These are phyloP conservation scores for Botrylloides violaceus DNA, from an alignment of 23 tunicate species.

Conservation along the genomic window DNA sequence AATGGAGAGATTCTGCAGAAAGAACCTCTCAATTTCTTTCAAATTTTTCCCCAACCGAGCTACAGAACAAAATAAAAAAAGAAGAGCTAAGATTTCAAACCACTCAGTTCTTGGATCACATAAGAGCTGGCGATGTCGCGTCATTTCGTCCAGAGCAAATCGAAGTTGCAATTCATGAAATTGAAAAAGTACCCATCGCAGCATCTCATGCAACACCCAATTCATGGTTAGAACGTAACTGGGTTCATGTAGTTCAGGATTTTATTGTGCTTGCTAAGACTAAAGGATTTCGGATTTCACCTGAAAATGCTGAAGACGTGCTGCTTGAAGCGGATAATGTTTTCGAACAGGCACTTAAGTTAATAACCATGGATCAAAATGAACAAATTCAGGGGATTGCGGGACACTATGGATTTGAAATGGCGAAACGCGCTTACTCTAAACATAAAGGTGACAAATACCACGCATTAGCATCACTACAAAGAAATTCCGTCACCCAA, in stretches of 20 bases:
- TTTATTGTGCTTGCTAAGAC: conserved; percentile 1
- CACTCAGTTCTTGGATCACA: conserved; percentile 17
- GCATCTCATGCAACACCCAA: conserved; percentile 2
- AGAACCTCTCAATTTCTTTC: background rate
- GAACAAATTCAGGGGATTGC: conserved; percentile 7
- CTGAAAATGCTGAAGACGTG: conserved; percentile 10
- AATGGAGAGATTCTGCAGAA: conserved; percentile 4
- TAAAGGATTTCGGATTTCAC: conserved; percentile 1
- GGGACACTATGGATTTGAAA: conserved; percentile 4
- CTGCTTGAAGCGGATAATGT: conserved; percentile 4
- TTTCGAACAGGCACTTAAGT: conserved; percentile 5
- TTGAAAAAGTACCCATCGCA: background rate
- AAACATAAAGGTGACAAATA: conserved; percentile 5
- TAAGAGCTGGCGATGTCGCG: conserved; percentile 1
- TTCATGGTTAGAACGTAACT: conserved; percentile 14
- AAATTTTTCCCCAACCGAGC: background rate
- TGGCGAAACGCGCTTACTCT: background rate
- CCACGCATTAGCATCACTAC: background rate
- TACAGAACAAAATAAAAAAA: conserved; percentile 2
- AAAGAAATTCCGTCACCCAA: background rate
- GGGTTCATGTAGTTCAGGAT: background rate
- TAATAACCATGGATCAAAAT: background rate
- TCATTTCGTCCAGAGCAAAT: conserved; percentile 26
- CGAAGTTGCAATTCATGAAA: conserved; percentile 25
- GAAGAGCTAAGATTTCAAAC: conserved; percentile 10